Evolutionary conservation across 2,797 vertebrate species (phyloP), one percentile per base, ranked within the genome.

Genomic region (Merluccius polli): DNA sequence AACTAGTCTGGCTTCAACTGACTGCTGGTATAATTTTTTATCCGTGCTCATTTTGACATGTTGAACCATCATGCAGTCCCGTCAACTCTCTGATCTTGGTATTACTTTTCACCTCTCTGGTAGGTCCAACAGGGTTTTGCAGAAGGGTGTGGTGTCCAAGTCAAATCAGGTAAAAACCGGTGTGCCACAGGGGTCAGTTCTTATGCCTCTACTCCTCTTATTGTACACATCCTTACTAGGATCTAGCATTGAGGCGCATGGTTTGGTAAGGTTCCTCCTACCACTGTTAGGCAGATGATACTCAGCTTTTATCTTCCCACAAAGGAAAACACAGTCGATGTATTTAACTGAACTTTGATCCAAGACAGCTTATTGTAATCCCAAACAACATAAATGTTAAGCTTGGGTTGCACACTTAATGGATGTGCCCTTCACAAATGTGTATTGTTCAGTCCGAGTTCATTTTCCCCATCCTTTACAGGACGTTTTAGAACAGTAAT

Each of bases 151-250:
- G 59, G 52, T n/a, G n/a, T n/a, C n/a, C n/a, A n/a, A n/a, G n/a
- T 38, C 8, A 35, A 35, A 35, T 35, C 33, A 35, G 33, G 8
- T 35, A 8, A 35, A 35, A 35, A 35, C 3, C 8, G 33, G 33
- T 59, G 52, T 59, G 52, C 52, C 52, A 59, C 52, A 59, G 59
- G 59, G 24, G 59, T 65, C 59, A 27, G 59, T 65, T 65, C 59
- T 11, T 8, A 16, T 9, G n/a, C 24, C 59, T 65, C 59, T 65
- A 24, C 59, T 27, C 24, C 59, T 27, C 59, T 27, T 12, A 27
- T 65, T 65, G 59, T 65, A 29, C 59, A 27, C 59, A 65, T 65
- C n/a, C 59, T 65, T 65, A 65, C 52, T 27, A 27, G n/a, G 9
- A 65, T 65, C 2, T 12, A 12, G 10, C n/a, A 27, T 27, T 65